These are phyloP conservation scores for Anticlea derivata DNA, from an alignment of 2,888 invertebrate species.

Conservation along the genomic window DNA sequence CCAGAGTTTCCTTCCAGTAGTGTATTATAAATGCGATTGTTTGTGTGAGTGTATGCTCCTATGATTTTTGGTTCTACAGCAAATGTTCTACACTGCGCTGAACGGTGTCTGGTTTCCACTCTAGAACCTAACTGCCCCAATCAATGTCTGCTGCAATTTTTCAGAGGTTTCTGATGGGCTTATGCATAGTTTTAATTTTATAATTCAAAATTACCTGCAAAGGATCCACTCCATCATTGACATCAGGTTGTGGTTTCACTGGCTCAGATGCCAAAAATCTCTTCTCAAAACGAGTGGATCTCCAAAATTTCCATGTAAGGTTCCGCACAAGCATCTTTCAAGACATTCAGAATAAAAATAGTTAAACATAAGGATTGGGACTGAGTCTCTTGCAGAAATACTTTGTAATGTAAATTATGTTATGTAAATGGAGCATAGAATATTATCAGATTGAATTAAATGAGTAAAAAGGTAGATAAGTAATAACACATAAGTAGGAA, in stretches of 20 bases:
- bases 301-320: constrained; percentile 65
- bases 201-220: constrained; percentile 54
- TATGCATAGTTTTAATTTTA: too few relatives aligned
- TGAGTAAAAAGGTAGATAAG: too few relatives aligned
- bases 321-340: constrained; percentile 71
- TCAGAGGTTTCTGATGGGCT: too few relatives aligned
- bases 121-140: too few relatives aligned
- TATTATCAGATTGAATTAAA: constrained; percentile 20
- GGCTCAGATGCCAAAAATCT: constrained; percentile 69
- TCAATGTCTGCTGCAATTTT: too few relatives aligned
- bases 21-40: too few relatives aligned
- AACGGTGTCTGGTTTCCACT: too few relatives aligned
- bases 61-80: too few relatives aligned
- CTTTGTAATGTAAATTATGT: constrained; percentile 13
- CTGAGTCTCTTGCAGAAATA: not conserved
- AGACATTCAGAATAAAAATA: constrained; percentile 23
- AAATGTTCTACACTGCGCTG: too few relatives aligned
- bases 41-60: too few relatives aligned
- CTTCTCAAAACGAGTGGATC: constrained; percentile 53
- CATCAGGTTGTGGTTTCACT: constrained; percentile 55
- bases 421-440: not conserved
- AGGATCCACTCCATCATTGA: constrained; percentile 60
- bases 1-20: too few relatives aligned
- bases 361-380: not conserved
- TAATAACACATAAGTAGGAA: too few relatives aligned